Percentiles rank a stretch among this genome's conserved stretches.
Conservation (phyloP, 64 coral and sea anemone species). For the Porites lutea region DNA sequence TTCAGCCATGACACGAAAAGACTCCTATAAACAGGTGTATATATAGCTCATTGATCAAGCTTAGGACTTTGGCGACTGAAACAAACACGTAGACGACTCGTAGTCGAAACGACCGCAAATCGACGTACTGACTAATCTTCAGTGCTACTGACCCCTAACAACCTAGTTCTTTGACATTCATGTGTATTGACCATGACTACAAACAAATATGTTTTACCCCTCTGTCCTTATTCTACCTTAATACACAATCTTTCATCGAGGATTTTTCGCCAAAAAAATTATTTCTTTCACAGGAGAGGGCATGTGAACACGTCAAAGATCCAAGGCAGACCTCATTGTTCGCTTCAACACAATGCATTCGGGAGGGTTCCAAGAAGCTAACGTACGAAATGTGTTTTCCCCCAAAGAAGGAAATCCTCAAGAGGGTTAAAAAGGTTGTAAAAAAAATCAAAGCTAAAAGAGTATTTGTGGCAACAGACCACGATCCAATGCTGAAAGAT, state of each 20-base stretch:
- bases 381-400: conserved; percentile 96
- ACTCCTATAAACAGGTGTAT: too few species aligned
- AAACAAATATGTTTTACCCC: not conserved
- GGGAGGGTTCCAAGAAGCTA: conserved; percentile 67
- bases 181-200: too few species aligned
- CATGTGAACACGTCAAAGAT: conserved; percentile 90
- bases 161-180: too few species aligned
- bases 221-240: not conserved
- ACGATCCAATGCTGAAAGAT: conserved; percentile 78
- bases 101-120: too few species aligned
- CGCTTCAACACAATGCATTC: conserved; percentile 88
- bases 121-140: too few species aligned
- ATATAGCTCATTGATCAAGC: too few species aligned
- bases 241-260: not conserved
- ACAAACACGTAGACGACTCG: too few species aligned
- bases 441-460: conserved; percentile 82
- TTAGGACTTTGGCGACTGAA: too few species aligned
- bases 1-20: too few species aligned
- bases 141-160: too few species aligned
- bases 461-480: conserved; percentile 95
- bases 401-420: conserved; percentile 77
- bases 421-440: conserved; percentile 84
- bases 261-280: not conserved
- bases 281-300: conserved; percentile 69
- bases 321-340: conserved; percentile 54